phyloP scores from a whole-genome alignment of 2,113 vertebrate genomes.

The Erythrolamprus reginae region DNA sequence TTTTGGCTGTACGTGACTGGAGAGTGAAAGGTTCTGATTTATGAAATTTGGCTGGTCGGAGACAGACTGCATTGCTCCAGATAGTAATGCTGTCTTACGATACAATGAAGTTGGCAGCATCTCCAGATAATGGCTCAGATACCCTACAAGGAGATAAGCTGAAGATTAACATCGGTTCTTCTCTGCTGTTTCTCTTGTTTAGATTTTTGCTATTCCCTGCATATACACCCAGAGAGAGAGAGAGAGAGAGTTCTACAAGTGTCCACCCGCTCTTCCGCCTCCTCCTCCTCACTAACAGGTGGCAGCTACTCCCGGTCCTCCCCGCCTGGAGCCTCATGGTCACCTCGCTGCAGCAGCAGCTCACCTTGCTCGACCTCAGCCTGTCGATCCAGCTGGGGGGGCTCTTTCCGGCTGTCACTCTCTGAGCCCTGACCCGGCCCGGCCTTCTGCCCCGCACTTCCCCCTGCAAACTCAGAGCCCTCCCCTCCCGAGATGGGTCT shows the following conservation, averaged over 20 bases:
- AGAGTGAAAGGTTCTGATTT: background rate
- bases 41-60: slow-evolving; percentile 1
- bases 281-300: background rate
- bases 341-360: background rate
- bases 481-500: too few relatives aligned
- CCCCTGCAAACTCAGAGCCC: background rate
- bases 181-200: slow-evolving; percentile 5
- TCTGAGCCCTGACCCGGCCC: background rate
- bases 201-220: background rate
- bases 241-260: background rate
- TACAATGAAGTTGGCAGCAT: background rate
- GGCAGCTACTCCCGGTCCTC: background rate
- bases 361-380: background rate
- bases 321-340: background rate
- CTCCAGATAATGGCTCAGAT: background rate
- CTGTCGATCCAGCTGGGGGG: background rate
- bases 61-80: background rate
- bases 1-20: background rate
- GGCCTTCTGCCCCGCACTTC: background rate
- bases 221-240: too few relatives aligned
- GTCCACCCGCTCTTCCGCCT: background rate
- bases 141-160: background rate
- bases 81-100: background rate
- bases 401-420: background rate
- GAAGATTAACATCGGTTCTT: background rate